phyloP scores from a whole-genome alignment of 2,113 vertebrate genomes.

The Platycercus adscitus region DNA sequence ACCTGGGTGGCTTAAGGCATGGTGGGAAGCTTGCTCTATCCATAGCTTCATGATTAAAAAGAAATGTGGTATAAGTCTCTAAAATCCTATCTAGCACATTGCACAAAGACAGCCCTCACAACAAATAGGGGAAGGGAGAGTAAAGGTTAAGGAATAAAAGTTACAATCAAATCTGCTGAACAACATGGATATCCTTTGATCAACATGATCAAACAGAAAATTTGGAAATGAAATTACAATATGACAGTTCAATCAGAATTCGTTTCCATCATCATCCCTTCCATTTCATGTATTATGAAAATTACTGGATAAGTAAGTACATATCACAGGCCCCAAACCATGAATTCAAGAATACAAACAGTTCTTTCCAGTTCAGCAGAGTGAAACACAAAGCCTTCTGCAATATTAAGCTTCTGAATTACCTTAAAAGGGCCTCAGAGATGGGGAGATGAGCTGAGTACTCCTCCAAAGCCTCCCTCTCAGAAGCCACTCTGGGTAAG shows the following conservation, averaged over 20 bases:
- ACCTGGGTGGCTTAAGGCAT: neutral
- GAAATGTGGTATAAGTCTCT: neutral
- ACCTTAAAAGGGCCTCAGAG: neutral
- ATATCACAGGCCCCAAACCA: neutral
- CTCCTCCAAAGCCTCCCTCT: neutral
- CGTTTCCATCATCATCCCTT: neutral
- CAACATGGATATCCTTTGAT: rapidly evolving
- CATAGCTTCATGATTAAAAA: neutral
- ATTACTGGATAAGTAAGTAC: neutral
- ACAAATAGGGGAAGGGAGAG: neutral
- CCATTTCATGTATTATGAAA: neutral
- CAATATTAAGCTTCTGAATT: neutral
- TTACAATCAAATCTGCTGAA: neutral
- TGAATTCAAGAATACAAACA: neutral
- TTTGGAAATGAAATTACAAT: neutral
- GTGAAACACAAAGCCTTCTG: neutral
- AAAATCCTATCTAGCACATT: neutral
- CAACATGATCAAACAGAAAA: neutral
- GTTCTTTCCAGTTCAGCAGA: neutral
- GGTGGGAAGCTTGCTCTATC: neutral
- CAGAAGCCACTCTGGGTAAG: neutral
- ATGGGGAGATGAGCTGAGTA: neutral
- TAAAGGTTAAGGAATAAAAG: neutral
- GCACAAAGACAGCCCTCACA: neutral
- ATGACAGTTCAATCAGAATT: neutral